Evolutionary conservation across 2,113 vertebrate genomes (phyloP).

Genomic region (Melanotaenia duboulayi): DNA sequence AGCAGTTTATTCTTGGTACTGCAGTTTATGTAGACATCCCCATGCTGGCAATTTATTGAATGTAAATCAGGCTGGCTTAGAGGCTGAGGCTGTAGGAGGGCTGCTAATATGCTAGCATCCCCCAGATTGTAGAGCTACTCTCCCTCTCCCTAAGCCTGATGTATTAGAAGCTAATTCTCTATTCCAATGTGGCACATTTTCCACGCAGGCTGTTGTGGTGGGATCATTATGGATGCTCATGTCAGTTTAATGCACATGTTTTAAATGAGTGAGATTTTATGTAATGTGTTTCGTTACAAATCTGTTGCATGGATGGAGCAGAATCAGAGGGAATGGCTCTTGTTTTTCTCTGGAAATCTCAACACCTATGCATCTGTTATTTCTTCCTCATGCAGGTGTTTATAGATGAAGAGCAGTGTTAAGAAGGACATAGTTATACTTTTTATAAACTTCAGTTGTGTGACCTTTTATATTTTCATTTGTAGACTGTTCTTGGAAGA

Average conservation of each 20-base stretch:
- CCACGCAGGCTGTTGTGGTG: conserved; percentile 35
- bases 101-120: conserved; percentile 61
- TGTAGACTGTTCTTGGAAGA: background rate
- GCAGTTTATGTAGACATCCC: conserved; percentile 63
- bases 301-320: conserved; percentile 36
- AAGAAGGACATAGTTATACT: background rate
- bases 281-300: conserved; percentile 50
- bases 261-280: conserved; percentile 37
- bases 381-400: conserved; percentile 10
- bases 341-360: conserved; percentile 38
- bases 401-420: background rate
- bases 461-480: background rate
- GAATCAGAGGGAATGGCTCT: conserved; percentile 34
- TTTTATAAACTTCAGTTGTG: background rate
- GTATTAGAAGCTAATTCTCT: conserved; percentile 51
- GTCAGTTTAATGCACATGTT: conserved; percentile 59
- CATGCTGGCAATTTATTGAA: conserved; percentile 66
- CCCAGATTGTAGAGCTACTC: conserved; percentile 40
- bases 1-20: conserved; percentile 54
- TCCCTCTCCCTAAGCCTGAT: conserved; percentile 41
- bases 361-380: conserved; percentile 26
- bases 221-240: conserved; percentile 41
- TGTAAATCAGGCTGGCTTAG: conserved; percentile 70
- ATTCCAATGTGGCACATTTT: conserved; percentile 52
- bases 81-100: conserved; percentile 50